phyloP scores from a whole-genome alignment of 92 coral and sea anemone species.

The Chrysogorgia sp. region DNA sequence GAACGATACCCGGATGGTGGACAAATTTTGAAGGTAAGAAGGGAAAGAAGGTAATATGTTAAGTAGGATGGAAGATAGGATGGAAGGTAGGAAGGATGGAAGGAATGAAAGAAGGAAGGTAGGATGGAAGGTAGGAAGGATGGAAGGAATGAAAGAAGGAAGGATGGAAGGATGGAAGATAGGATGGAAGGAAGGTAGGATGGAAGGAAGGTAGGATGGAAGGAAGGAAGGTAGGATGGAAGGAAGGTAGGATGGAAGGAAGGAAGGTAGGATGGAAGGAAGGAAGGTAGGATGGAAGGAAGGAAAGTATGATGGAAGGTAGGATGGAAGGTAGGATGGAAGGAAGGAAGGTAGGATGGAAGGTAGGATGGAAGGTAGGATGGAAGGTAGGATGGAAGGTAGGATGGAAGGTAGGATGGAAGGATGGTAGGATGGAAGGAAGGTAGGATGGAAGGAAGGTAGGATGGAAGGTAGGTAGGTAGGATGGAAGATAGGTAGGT shows the following conservation, averaged over 20 bases:
- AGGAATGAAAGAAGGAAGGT: not conserved
- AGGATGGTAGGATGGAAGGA: too few species aligned
- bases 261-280: not conserved
- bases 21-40: constrained; percentile 50
- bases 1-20: constrained; percentile 50
- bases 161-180: too few species aligned
- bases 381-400: too few species aligned
- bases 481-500: too few species aligned
- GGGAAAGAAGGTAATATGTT: not conserved
- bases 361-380: not conserved
- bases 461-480: too few species aligned
- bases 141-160: not conserved
- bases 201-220: too few species aligned
- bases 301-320: not conserved
- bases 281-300: not conserved
- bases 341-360: not conserved
- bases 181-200: too few species aligned
- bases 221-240: too few species aligned
- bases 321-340: too few species aligned
- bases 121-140: too few species aligned
- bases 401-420: too few species aligned
- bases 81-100: not conserved
- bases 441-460: too few species aligned
- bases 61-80: not conserved
- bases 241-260: not conserved